phyloP scores from a whole-genome alignment of 2,797 vertebrate genomes.

The Halcyon smyrnensis region DNA sequence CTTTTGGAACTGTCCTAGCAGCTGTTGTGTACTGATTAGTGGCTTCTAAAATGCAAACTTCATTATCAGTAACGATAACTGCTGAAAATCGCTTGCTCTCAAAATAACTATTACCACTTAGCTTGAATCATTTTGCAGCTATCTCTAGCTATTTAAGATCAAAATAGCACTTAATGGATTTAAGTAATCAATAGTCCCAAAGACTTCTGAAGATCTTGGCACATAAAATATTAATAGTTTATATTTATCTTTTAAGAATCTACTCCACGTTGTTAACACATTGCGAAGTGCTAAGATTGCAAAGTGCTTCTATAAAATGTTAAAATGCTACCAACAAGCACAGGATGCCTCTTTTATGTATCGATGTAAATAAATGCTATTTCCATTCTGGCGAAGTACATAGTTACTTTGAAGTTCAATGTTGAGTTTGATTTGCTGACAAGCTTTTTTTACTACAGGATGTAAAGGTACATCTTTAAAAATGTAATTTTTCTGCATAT shows the following conservation, averaged over 20 bases:
- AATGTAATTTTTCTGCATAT: not conserved
- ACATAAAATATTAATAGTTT: slow-evolving; percentile 86
- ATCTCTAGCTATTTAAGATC: slow-evolving; percentile 77
- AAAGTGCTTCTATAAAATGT: slow-evolving; percentile 71
- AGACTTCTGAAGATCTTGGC: slow-evolving; percentile 76
- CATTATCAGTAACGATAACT: not conserved
- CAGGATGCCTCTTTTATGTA: slow-evolving; percentile 14
- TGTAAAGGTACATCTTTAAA: not conserved
- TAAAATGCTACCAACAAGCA: slow-evolving; percentile 45
- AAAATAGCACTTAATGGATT: slow-evolving; percentile 83
- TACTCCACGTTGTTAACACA: slow-evolving; percentile 72
- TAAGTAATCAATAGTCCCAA: slow-evolving; percentile 86
- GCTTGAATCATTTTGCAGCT: slow-evolving; percentile 34
- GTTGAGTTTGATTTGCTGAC: not conserved
- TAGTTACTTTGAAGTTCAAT: not conserved
- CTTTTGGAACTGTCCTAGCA: not conserved
- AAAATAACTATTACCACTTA: slow-evolving; percentile 46
- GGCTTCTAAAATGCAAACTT: not conserved
- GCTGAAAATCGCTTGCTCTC: slow-evolving; percentile 16
- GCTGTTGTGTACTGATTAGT: not conserved
- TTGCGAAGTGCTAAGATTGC: slow-evolving; percentile 61
- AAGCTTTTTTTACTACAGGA: not conserved
- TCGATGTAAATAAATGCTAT: slow-evolving; percentile 20
- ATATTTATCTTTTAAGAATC: slow-evolving; percentile 72
- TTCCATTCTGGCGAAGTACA: not conserved